phyloP scores from a whole-genome alignment of 1,140 invertebrate species.

The Leguminivora glycinivorella region DNA sequence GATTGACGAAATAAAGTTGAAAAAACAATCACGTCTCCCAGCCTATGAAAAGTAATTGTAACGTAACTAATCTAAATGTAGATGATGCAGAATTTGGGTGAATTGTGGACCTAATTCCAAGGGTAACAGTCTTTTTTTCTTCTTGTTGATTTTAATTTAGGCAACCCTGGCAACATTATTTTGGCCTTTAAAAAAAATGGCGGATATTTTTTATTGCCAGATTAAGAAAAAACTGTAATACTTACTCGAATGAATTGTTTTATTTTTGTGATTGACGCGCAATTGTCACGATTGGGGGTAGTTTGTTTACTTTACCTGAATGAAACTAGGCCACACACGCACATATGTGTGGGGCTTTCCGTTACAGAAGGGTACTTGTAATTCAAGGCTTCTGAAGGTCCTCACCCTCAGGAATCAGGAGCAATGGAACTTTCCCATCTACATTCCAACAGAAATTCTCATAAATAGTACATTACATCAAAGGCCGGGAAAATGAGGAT shows the following conservation, averaged over 20 bases:
- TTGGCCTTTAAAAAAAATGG: conserved; percentile 2
- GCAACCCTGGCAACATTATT: conserved; percentile 32
- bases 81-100: conserved; percentile 50
- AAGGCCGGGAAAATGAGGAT: too few relatives aligned
- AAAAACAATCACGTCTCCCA: conserved; percentile 14
- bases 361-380: too few relatives aligned
- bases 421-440: too few relatives aligned
- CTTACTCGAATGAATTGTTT: not conserved
- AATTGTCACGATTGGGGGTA: not conserved
- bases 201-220: not conserved
- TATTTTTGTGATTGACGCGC: conserved; percentile 5
- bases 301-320: conserved; percentile 6
- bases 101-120: conserved; percentile 42
- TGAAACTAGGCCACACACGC: not conserved
- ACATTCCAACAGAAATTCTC: too few relatives aligned
- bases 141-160: conserved; percentile 52
- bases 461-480: too few relatives aligned
- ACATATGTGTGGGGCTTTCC: too few relatives aligned
- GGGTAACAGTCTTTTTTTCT: conserved; percentile 37
- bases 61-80: conserved; percentile 57
- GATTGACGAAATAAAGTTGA: not conserved
- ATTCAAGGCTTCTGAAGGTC: too few relatives aligned
- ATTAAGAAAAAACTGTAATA: not conserved
- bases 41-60: conserved; percentile 38
- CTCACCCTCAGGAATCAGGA: too few relatives aligned